Base-by-base conservation (phyloP, 2,797 vertebrate genomes). In the Crossoptilon crossoptilon region DNA sequence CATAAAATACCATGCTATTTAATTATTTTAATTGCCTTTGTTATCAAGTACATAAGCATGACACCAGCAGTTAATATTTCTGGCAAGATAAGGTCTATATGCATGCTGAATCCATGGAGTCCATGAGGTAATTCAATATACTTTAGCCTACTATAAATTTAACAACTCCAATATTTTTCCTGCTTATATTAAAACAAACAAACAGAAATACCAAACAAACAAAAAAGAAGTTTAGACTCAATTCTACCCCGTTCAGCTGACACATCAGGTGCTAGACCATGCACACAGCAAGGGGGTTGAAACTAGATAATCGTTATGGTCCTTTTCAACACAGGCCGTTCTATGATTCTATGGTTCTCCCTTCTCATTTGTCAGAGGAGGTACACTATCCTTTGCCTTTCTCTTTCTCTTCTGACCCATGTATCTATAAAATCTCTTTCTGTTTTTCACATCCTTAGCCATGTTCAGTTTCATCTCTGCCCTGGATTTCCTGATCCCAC, bases 1-100 rank as follows among this genome's bases (percentile, higher is more conserved):
- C 63, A 80, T 55, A 39, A 74, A 75, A 76, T 29, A 74, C 1
- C 4, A 29, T 33, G 80, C 7, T 49, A 69, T 88, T 80, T 91
- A 70, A 95, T 94, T 87, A 94, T 63, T 94, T 90, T 84, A 86
- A 90, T 48, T 78, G 60, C 55, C 72, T 91, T 69, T 56, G 29
- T 58, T 58, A 83, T 39, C 58, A 83, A 74, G 71, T 9, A 66
- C 14, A 46, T 9, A 64, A 53, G 24, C 62, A 55, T 71, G n/a
- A 14, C 27, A 41, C 16, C n/a, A 59, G 26, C 70, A 56, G 2
- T 66, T 74, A 80, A 59, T 9, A 74, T 58, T 87, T 49, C 33
- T 62, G 41, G 14, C 41, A 78, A 48, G 74, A n/a, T 39, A 83
- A 83, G 11, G 49, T 43, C 55, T 63, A 66, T 15, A 24, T 29